Base-by-base conservation (phyloP, 23 tunicate species). In the Ciona savignyi region DNA sequence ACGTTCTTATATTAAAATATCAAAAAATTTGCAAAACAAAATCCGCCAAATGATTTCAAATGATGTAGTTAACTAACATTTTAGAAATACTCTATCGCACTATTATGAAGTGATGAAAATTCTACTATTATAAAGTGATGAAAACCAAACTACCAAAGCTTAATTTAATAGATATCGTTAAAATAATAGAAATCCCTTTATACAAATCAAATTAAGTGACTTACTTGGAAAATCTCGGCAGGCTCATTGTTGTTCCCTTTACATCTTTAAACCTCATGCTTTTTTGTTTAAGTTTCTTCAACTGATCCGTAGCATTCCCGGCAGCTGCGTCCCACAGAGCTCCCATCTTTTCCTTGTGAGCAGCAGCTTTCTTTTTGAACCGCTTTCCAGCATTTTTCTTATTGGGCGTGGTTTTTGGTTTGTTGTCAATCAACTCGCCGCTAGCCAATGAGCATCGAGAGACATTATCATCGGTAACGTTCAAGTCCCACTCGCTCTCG, bases 271-370 rank as follows among this genome's bases (percentile, higher is more conserved):
- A 69, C 26, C 73, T 51, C 9, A 69, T 35, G 73, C 73, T 69
- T 31, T 33, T 69, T n/a, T 35, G 73, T 51, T 69, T 69, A 29
- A 69, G 24, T 51, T 69, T 69, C 51, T 69, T 69, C 73, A 69
- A 23, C 20, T 69, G 73, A 33, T 33, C 73, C 23, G 49, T 20
- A 24, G 73, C 73, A 69, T 33, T 69, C 20, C 73, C 73, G 20
- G 73, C 73, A 31, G 73, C 73, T 0, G 51, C 73, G 25, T 69
- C 73, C 24, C 32, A 69, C 4, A 69, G 51, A 51, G 73, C 73
- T 33, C 73, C 73, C 51, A 69, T 33, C 51, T 69, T 69, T 1
- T 27, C 73, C 20, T 69, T 69, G 29, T 69, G 73, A 6, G 73
- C 73, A 51, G 34, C 73, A 32, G 73, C 73, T 19, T 69, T 34